Conservation (phyloP, 2,797 vertebrate genomes). For the Synaphobranchus kaupii region DNA sequence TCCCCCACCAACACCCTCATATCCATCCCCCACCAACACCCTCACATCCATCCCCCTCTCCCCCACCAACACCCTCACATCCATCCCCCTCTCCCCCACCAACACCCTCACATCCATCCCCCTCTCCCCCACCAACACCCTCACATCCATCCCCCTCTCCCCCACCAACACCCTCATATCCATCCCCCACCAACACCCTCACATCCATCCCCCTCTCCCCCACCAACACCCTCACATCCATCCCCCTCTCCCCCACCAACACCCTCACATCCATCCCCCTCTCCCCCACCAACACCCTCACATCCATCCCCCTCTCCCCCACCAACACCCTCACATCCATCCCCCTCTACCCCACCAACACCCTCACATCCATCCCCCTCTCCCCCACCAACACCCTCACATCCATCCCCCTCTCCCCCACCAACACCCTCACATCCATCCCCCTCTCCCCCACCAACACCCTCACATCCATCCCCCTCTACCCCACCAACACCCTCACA, state of each 20-base stretch:
- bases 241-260: not conserved
- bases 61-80: not conserved
- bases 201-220: too few relatives aligned
- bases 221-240: too few relatives aligned
- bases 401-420: conserved; percentile 29
- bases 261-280: too few relatives aligned
- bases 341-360: too few relatives aligned
- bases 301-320: not conserved
- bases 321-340: not conserved
- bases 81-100: conserved; percentile 4
- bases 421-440: conserved; percentile 18
- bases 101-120: not conserved
- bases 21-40: not conserved
- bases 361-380: not conserved
- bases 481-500: not conserved
- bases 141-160: not conserved
- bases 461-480: not conserved
- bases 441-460: not conserved
- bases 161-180: too few relatives aligned
- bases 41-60: conserved; percentile 7
- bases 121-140: too few relatives aligned
- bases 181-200: too few relatives aligned
- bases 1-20: too few relatives aligned
- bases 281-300: not conserved
- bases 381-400: not conserved